phyloP scores from a whole-genome alignment of 2,888 invertebrate species.

The Latrodectus elegans region DNA sequence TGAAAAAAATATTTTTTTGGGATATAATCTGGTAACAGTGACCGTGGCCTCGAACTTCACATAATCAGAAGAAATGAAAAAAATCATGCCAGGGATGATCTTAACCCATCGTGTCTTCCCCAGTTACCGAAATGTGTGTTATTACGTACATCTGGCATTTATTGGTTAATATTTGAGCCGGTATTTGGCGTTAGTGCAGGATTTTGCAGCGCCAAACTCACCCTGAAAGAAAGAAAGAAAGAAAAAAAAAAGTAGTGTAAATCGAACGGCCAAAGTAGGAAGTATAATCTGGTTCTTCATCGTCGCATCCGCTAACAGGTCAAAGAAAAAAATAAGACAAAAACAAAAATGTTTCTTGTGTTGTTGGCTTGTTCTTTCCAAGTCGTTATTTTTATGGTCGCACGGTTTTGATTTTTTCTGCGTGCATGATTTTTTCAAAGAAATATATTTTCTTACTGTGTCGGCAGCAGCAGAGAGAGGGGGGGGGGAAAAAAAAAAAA shows the following conservation, averaged over 20 bases:
- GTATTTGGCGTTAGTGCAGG: too few relatives aligned
- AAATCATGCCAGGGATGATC: too few relatives aligned
- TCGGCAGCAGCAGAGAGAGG: too few relatives aligned
- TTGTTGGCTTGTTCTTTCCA: slow-evolving; percentile 12
- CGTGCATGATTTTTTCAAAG: slow-evolving; percentile 31
- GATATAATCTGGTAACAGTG: slow-evolving; percentile 40
- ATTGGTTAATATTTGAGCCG: too few relatives aligned
- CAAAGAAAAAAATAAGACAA: slow-evolving; percentile 39
- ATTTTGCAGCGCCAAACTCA: too few relatives aligned
- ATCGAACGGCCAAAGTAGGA: slow-evolving; percentile 37
- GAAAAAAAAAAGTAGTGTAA: too few relatives aligned
- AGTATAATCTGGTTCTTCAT: slow-evolving; percentile 60
- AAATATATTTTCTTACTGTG: slow-evolving; percentile 12
- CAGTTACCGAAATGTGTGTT: too few relatives aligned
- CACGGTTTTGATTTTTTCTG: slow-evolving; percentile 22
- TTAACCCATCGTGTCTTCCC: too few relatives aligned
- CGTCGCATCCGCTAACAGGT: slow-evolving; percentile 63
- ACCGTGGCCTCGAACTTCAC: slow-evolving; percentile 59
- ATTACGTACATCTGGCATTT: too few relatives aligned
- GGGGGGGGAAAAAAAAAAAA: too few relatives aligned
- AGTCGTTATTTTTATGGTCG: slow-evolving; percentile 22
- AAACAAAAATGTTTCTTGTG: slow-evolving; percentile 12
- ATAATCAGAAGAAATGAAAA: too few relatives aligned
- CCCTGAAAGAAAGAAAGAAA: too few relatives aligned
- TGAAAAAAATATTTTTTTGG: background rate